Base-by-base conservation (phyloP, 2,888 invertebrate genomes). In the Catonia carolina region DNA sequence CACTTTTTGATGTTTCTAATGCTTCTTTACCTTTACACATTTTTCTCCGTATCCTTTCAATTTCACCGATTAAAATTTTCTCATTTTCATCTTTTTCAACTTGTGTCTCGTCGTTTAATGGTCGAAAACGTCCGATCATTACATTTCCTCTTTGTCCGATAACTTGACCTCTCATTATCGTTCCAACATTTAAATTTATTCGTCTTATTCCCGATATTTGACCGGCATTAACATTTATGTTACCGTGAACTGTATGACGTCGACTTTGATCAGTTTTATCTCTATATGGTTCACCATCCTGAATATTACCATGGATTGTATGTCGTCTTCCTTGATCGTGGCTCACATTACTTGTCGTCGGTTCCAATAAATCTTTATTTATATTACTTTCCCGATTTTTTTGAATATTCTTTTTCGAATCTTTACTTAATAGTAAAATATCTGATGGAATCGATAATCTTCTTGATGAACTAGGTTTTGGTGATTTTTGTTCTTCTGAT, bases 401-500 rank as follows among this genome's bases (percentile, higher is more conserved):
- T 23, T 45, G 23, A 18, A 45, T 17, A 8, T 45, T 45, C n/a
- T 27, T 27, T 7, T 22, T 45, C 2, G 23, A 23, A 22, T 27
- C 22, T 5, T 22, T 14, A 12, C 20, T 20, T 27, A 45, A 45
- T 10, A 42, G 22, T 33, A 47, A 35, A 48, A 53, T 39, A 39
- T 61, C 45, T 58, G 62, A 39, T 56, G 63, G 49, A 60, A 53
- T 53, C 22, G 57, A 57, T 18, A 39, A 37, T 33, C 57, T 53
- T 53, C 57, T 57, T 14, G 41, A 15, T 53, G 31, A 47, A 6
- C 33, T 27, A 12, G 41, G 15, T 53, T 18, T 52, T 17, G 53
- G 49, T 5, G 49, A 33, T 31, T 41, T 56, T 35, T 55, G 49
- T 31, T 57, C 76, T 52, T 68, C 69, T 14, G 76, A 73, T 1